phyloP scores from a whole-genome alignment of 2,888 invertebrate genomes.

The Nemapogon koenigi region DNA sequence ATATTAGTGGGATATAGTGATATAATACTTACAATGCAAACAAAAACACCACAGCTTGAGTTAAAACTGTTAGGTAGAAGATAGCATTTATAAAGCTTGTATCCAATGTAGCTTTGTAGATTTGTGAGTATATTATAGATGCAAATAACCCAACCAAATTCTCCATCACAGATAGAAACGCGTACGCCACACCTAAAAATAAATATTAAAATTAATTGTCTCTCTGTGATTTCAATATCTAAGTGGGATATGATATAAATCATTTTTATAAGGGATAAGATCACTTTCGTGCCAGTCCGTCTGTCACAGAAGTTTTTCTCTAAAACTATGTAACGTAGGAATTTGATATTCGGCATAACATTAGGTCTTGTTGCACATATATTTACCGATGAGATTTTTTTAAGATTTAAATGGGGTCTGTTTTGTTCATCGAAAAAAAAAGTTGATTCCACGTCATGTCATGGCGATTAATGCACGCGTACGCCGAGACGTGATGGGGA shows the following conservation, averaged over 20 bases:
- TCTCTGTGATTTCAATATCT: neutral
- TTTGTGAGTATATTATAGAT: conserved; percentile 73
- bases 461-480: no score
- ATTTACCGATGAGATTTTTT: no score
- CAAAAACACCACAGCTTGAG: conserved; percentile 71
- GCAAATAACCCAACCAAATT: conserved; percentile 81
- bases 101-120: conserved; percentile 72
- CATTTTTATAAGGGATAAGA: neutral
- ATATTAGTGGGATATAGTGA: no score
- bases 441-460: no score
- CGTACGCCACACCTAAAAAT: conserved; percentile 73
- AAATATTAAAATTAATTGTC: conserved; percentile 13
- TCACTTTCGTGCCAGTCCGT: no score
- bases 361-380: no score
- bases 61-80: conserved; percentile 74
- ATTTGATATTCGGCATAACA: no score
- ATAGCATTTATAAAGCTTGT: conserved; percentile 64
- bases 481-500: no score
- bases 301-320: no score
- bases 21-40: conserved; percentile 73
- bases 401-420: no score
- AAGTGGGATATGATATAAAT: neutral
- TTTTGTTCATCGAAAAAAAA: no score
- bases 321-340: no score
- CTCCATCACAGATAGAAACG: conserved; percentile 79